Evolutionary conservation across 1,140 invertebrate genomes (phyloP).

Genomic region (Charaxes varanes): DNA sequence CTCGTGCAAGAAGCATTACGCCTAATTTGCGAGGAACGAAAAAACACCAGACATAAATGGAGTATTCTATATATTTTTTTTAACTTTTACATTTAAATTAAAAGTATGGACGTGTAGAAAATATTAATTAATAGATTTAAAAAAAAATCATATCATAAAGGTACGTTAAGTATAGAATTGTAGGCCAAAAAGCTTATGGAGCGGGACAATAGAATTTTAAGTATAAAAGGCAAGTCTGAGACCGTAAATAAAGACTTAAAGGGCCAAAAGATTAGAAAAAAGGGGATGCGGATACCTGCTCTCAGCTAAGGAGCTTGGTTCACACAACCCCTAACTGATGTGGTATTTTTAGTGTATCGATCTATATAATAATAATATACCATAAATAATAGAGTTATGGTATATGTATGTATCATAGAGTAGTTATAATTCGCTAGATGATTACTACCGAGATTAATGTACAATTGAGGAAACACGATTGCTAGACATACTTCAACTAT

Average conservation of each 20-base stretch:
- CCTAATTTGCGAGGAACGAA: too few relatives aligned
- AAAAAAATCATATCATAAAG: slow-evolving; percentile 1
- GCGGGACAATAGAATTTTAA: slow-evolving; percentile 14
- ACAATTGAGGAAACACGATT: too few relatives aligned
- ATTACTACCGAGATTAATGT: too few relatives aligned
- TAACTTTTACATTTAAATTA: too few relatives aligned
- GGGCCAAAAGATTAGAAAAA: slow-evolving; percentile 37
- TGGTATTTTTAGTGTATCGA: slow-evolving; percentile 3
- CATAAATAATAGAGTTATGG: too few relatives aligned
- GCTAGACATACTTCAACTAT: too few relatives aligned
- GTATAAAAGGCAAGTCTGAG: slow-evolving; percentile 25
- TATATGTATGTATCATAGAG: too few relatives aligned
- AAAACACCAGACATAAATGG: too few relatives aligned
- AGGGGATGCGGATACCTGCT: slow-evolving; percentile 58
- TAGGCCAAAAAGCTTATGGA: slow-evolving; percentile 8
- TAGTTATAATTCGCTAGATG: too few relatives aligned
- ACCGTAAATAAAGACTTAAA: slow-evolving; percentile 21
- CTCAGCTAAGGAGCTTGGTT: slow-evolving; percentile 12
- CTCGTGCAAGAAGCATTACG: too few relatives aligned
- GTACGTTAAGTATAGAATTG: slow-evolving; percentile 2
- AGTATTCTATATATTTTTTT: too few relatives aligned
- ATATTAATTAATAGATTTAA: neutral
- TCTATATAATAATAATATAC: neutral
- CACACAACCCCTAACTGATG: slow-evolving; percentile 3
- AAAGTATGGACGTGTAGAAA: too few relatives aligned